phyloP scores from a whole-genome alignment of 1,140 invertebrate genomes.

The Hydropsyche tenuis region DNA sequence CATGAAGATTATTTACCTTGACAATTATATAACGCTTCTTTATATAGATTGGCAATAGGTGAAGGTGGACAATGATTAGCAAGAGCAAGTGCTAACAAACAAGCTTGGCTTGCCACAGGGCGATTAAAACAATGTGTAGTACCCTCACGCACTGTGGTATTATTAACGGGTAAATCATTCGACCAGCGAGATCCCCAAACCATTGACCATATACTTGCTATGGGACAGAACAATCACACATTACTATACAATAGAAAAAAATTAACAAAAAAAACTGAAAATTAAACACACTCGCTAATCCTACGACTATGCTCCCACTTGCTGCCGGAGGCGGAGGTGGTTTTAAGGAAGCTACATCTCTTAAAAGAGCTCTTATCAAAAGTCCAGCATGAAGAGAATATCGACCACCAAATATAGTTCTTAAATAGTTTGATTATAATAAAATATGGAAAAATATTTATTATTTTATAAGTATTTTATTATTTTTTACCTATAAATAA shows the following conservation, averaged over 20 bases:
- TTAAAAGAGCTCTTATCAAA: conserved; percentile 78
- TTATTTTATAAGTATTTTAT: neutral
- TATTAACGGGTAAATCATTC: conserved; percentile 51
- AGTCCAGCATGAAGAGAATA: conserved; percentile 75
- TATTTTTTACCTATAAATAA: conserved; percentile 65
- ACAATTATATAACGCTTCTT: conserved; percentile 84
- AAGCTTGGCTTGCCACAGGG: conserved; percentile 86
- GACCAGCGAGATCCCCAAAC: conserved; percentile 52
- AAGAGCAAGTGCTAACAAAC: conserved; percentile 85
- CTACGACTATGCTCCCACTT: conserved; percentile 83
- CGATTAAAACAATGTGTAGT: conserved; percentile 61
- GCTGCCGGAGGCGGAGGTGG: conserved; percentile 73
- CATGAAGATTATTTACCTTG: conserved; percentile 59
- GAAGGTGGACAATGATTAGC: conserved; percentile 88
- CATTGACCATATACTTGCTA: conserved; percentile 83
- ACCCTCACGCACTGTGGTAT: conserved; percentile 52
- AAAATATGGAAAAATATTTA: neutral
- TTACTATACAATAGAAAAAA: neutral
- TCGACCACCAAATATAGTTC: conserved; percentile 76
- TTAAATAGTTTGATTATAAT: no score
- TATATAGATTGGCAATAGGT: conserved; percentile 78
- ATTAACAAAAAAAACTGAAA: no score
- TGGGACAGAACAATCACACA: conserved; percentile 10
- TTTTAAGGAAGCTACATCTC: conserved; percentile 79
- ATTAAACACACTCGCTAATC: conserved; percentile 72